Percentiles rank a stretch among this genome's conserved stretches.
phyloP scores from a whole-genome alignment of 2,888 invertebrate species.

The Stenchaetothrips biformis region DNA sequence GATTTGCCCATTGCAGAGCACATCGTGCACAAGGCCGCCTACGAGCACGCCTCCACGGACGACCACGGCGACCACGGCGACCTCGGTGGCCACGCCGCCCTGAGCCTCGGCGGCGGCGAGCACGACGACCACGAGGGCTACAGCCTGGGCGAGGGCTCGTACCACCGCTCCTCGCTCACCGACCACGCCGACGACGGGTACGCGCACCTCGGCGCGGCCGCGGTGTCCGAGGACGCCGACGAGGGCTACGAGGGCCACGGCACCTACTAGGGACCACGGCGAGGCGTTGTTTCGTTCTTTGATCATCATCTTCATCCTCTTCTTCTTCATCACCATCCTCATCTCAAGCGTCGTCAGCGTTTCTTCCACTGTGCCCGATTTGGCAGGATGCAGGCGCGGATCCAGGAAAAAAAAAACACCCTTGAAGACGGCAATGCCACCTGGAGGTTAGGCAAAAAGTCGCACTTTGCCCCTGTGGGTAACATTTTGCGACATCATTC shows the following conservation, averaged over 20 bases:
- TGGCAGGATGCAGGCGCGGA: background rate
- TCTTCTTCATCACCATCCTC: background rate
- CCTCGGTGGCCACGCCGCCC: background rate
- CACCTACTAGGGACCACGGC: background rate
- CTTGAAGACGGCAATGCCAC: background rate
- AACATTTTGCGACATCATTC: too few species aligned
- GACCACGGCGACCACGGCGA: background rate
- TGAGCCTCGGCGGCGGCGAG: background rate
- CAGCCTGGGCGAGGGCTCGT: constrained; percentile 2
- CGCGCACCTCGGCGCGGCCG: background rate
- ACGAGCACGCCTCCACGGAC: background rate
- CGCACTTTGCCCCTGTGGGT: too few species aligned
- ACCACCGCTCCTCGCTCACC: constrained; percentile 2
- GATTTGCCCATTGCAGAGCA: too few species aligned
- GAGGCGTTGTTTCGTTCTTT: background rate
- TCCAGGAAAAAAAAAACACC: background rate
- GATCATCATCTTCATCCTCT: background rate
- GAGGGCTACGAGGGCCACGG: constrained; percentile 21
- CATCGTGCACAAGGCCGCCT: background rate
- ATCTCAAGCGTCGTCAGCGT: background rate
- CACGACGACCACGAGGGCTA: constrained; percentile 11
- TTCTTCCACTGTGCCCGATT: background rate
- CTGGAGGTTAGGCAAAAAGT: too few species aligned
- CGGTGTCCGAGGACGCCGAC: constrained; percentile 18
- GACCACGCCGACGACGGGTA: constrained; percentile 1